Conservation (phyloP, 2,113 vertebrate species). For the Salvator merianae region DNA sequence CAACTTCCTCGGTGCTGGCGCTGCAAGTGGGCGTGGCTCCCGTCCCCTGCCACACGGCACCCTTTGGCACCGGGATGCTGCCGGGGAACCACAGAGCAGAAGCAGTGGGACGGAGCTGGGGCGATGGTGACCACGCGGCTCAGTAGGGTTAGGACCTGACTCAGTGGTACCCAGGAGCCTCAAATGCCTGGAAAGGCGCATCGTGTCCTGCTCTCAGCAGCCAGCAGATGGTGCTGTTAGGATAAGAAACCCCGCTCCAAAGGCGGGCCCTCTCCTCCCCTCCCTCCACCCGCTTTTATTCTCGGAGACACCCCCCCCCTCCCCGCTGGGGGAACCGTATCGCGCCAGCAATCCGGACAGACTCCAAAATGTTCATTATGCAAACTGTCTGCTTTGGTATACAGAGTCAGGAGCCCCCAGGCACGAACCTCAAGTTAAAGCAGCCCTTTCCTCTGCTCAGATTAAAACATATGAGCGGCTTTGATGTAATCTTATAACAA, state of each 20-base stretch:
- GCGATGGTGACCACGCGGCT: no score
- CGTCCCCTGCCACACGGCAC: no score
- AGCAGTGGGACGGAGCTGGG: no score
- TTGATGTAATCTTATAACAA: conserved; percentile 80
- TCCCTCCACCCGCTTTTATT: conserved; percentile 26
- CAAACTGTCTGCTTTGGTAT: conserved; percentile 76
- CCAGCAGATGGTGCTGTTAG: conserved; percentile 78
- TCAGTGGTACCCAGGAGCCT: no score
- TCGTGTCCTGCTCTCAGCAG: no score
- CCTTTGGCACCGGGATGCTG: no score
- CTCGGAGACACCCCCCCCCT: conserved; percentile 37
- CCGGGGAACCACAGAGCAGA: no score
- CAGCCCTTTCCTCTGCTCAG: conserved; percentile 70
- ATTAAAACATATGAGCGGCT: conserved; percentile 79
- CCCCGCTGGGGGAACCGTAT: conserved; percentile 62
- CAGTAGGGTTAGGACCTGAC: no score
- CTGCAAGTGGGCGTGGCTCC: no score
- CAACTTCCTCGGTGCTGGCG: no score
- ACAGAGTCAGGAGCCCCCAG: conserved; percentile 74
- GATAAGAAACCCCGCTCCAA: conserved; percentile 55
- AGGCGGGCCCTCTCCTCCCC: neutral
- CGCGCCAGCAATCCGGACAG: conserved; percentile 71
- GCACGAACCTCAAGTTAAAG: conserved; percentile 72
- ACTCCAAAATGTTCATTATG: conserved; percentile 79
- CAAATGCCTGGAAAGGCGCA: no score